Evolutionary conservation across 1,140 invertebrate genomes (phyloP), one percentile per base, ranked within the genome.

Genomic region (Sitobion miscanthi): DNA sequence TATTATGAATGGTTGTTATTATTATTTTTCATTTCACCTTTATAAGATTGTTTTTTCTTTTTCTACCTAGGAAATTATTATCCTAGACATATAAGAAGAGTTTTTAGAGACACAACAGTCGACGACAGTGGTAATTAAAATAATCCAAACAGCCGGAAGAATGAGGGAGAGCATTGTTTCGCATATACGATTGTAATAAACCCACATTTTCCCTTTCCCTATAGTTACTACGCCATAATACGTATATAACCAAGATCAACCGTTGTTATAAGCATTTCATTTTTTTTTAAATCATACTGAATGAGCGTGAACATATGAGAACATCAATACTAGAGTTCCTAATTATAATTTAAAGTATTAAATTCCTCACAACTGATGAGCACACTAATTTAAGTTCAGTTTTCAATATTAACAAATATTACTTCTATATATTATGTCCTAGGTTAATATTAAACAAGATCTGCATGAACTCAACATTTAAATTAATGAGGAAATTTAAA

Each of bases 101-200:
- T n/a, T 87, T 87, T 49, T 52, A 87, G 17, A 87, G 25, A 87
- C 17, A 87, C 17, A 35, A 35, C 86, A 87, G 86, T 87, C 6
- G 17, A n/a, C 45, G 47, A 87, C 47, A 87, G 47, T 21, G 86
- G 35, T 57, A 57, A 89, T 54, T 89, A 38, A 57, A 89, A 89
- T 89, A 89, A 89, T 89, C 35, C 47, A 47, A 87, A 87, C 47
- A 49, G 86, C 30, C 30, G 86, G 47, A 87, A 87, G 86, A 49
- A 87, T 7, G 30, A 49, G 30, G 17, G 47, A 49, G 86, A 49
- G 86, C 45, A 87, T 87, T 87, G 30, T 87, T 47, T 87, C 17
- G 30, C 30, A 87, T 87, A 49, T 85, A 85, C 23, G 42, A 49
- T 87, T 87, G 30, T 87, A 87, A 87, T 87, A 87, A 87, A 20